Evolutionary conservation across 1,140 invertebrate species (phyloP), one percentile per base, ranked within the genome.

Genomic region (Laupala kohalensis): DNA sequence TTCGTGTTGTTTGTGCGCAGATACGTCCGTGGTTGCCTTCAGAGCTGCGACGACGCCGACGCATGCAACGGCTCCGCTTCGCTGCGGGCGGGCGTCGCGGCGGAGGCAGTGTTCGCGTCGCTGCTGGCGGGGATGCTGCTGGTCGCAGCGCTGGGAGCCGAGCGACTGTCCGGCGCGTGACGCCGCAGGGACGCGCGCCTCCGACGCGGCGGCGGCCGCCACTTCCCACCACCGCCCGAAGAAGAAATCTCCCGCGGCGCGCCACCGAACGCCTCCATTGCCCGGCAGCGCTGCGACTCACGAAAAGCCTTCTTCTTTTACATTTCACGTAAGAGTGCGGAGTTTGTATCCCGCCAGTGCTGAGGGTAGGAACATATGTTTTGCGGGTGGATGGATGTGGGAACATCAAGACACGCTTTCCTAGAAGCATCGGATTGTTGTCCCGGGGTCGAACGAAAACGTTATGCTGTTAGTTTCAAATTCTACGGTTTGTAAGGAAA

Each of bases 21-120:
- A 76, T 94, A 94, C 77, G 89, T 94, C 24, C 87, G 90, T 75
- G 92, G 92, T 37, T 95, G 92, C 78, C 86, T 94, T 12, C 92
- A 94, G 79, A 93, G 91, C 73, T 95, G 92, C 81, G 92, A 89
- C 77, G 92, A 95, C 78, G 89, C 89, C 1, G 93, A 95, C 77
- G 92, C 90, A 1, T 95, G 92, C 80, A 95, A 95, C 76, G 64
- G 28, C 3, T 69, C 77, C 6, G 37, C 37, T 53, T 19, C 19
- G 9, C 37, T 53, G 9, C 37, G 37, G 37, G 37, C 37, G n/a
- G 37, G 19, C 9, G 19, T 19, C 19, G 19, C 37, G 9, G 37
- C 37, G 9, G 19, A 9, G 19, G 37, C 37, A 53, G 9, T 53
- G 19, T 19, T 53, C 9, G 9, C 37, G 9, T 13, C 37, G 37